phyloP scores from a whole-genome alignment of 1,140 invertebrate genomes.

The Mactra quadrangularis region DNA sequence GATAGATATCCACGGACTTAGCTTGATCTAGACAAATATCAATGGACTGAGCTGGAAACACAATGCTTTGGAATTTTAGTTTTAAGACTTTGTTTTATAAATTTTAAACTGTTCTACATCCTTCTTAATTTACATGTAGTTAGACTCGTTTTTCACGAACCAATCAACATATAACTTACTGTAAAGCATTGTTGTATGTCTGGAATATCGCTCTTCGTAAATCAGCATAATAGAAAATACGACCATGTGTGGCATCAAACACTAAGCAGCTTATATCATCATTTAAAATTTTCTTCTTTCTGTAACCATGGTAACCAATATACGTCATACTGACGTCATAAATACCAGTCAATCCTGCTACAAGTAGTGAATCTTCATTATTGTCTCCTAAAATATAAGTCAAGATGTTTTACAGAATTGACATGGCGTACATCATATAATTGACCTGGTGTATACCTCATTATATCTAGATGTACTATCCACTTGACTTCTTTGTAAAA shows the following conservation, averaged over 20 bases:
- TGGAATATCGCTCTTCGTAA: not conserved
- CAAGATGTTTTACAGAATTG: not conserved
- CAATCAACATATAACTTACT: too few relatives aligned
- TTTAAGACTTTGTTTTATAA: too few relatives aligned
- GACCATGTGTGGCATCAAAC: not conserved
- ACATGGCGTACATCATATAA: not conserved
- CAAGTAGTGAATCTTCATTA: not conserved
- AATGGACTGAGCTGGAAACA: too few relatives aligned
- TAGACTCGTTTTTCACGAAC: too few relatives aligned
- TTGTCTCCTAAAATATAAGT: not conserved
- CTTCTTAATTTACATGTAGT: too few relatives aligned
- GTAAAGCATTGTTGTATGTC: not conserved
- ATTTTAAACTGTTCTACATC: too few relatives aligned
- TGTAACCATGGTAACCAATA: conserved; percentile 23
- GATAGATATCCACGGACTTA: too few relatives aligned
- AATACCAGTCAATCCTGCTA: not conserved
- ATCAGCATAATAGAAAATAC: conserved; percentile 24
- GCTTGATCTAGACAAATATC: too few relatives aligned
- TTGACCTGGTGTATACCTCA: not conserved
- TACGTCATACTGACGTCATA: conserved; percentile 1
- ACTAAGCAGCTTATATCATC: conserved; percentile 8
- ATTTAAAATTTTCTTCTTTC: not conserved
- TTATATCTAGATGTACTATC: not conserved
- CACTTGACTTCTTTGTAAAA: not conserved
- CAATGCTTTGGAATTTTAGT: too few relatives aligned